Base-by-base conservation (phyloP, 2,113 vertebrate genomes). In the Chroicocephalus ridibundus region DNA sequence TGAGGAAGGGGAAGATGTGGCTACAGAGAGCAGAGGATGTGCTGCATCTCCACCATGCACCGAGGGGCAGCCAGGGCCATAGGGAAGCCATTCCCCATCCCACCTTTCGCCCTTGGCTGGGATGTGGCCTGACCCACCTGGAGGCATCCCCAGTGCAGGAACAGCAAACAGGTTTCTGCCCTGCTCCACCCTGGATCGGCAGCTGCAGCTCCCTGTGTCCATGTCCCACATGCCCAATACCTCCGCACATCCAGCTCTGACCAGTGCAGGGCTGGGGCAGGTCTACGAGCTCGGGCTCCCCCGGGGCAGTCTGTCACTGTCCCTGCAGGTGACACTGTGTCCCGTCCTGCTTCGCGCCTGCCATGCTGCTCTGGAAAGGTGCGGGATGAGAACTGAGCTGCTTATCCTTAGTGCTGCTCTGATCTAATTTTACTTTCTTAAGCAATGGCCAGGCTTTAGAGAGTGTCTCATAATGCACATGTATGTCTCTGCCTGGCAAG, bases 351-450 rank as follows among this genome's bases (percentile, higher is more conserved):
- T 19, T 77, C 34, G 34, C 0, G 2, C 55, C 60, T 34, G 26
- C 40, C 61, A 77, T 51, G 36, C 11, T 36, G 76, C 75, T 86
- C 49, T 0, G 0, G 54, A 55, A 76, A 80, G 62, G 26, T 88
- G 46, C 0, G 0, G 66, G 47, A 69, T 82, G 71, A 82, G 66
- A 80, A 65, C 58, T 80, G 95, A 94, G 86, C 86, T 0, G 25
- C 88, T 84, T 93, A 84, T 68, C 62, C 75, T 82, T 44, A 83
- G 88, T 40, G 70, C 44, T 90, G 65, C 74, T 75, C 61, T 87
- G 85, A 84, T 87, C 78, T 92, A 87, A 86, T 95, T 95, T 91
- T 91, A 89, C 74, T 92, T 96, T 88, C 62, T 92, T 90, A 86
- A 94, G 82, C 64, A 51, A 90, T 21, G 36, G 25, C 57, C 68